A percentile compares a stretch with the other conserved stretches of the same genome.
Conservation (phyloP, 2,888 invertebrate genomes). For the Cacoxenus indagator region DNA sequence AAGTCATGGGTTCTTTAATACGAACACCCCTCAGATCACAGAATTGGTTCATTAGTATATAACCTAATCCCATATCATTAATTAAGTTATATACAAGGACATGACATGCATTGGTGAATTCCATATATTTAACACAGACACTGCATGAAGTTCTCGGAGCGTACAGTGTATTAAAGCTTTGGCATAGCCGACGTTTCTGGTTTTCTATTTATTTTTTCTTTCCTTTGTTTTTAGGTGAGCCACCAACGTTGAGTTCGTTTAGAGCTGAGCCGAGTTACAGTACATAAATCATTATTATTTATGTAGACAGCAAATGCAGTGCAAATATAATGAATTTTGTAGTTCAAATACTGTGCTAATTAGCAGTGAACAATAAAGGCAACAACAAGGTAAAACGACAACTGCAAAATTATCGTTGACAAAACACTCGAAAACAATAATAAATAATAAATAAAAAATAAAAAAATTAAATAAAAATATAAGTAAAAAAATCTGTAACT, state of each 20-base stretch:
- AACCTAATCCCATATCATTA: too few relatives aligned
- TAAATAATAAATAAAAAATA: not conserved
- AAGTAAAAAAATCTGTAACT: too few relatives aligned
- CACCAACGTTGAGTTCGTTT: constrained; percentile 6
- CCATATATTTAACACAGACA: too few relatives aligned
- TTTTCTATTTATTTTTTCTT: too few relatives aligned
- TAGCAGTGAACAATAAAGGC: not conserved
- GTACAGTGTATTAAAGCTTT: too few relatives aligned
- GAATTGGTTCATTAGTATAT: too few relatives aligned
- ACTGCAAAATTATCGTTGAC: not conserved
- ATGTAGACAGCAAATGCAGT: not conserved
- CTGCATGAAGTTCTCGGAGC: too few relatives aligned
- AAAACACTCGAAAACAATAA: not conserved
- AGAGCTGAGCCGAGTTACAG: not conserved
- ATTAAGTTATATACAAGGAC: too few relatives aligned
- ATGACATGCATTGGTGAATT: too few relatives aligned
- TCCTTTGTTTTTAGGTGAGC: constrained; percentile 8
- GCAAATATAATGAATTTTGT: not conserved
- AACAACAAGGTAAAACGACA: not conserved
- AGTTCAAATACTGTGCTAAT: not conserved
- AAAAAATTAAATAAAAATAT: not conserved
- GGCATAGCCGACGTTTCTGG: too few relatives aligned
- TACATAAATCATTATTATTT: constrained; percentile 13
- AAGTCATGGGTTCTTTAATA: too few relatives aligned
- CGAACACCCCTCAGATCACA: too few relatives aligned